A percentile compares a stretch with the other conserved stretches of the same genome.
Conservation (phyloP, 1,140 invertebrate genomes). For the Drosophila serrata region DNA sequence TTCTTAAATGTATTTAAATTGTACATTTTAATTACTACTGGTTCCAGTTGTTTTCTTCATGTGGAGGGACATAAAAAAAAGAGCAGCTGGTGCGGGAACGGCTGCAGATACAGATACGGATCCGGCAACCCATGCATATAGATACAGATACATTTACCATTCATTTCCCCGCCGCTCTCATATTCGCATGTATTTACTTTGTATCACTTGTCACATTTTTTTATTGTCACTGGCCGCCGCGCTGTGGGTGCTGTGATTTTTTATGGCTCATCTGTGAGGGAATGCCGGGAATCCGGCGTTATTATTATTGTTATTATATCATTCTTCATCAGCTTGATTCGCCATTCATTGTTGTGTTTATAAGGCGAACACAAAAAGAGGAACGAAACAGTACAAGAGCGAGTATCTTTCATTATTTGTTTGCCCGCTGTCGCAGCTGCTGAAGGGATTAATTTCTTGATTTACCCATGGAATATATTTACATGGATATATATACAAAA, state of each 20-base stretch:
- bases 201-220: conserved; percentile 83
- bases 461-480: conserved; percentile 64
- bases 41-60: neutral
- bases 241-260: conserved; percentile 68
- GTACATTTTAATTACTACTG: neutral
- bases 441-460: conserved; percentile 84
- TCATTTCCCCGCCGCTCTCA: conserved; percentile 65
- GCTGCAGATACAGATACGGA: conserved; percentile 40
- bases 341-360: conserved; percentile 79
- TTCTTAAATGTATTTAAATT: neutral
- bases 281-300: conserved; percentile 38
- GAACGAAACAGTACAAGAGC: neutral
- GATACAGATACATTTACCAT: conserved; percentile 54
- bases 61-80: conserved; percentile 8
- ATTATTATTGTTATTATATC: conserved; percentile 81
- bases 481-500: conserved; percentile 22
- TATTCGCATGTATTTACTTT: conserved; percentile 83
- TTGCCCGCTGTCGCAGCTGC: conserved; percentile 72
- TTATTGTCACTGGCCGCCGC: conserved; percentile 63
- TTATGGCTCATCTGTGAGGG: conserved; percentile 71
- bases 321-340: conserved; percentile 82
- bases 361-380: conserved; percentile 53
- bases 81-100: conserved; percentile 21
- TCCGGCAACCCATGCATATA: conserved; percentile 33
- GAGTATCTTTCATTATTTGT: conserved; percentile 80